Base-by-base conservation (phyloP, 2,888 invertebrate species). In the Adineta ricciae region DNA sequence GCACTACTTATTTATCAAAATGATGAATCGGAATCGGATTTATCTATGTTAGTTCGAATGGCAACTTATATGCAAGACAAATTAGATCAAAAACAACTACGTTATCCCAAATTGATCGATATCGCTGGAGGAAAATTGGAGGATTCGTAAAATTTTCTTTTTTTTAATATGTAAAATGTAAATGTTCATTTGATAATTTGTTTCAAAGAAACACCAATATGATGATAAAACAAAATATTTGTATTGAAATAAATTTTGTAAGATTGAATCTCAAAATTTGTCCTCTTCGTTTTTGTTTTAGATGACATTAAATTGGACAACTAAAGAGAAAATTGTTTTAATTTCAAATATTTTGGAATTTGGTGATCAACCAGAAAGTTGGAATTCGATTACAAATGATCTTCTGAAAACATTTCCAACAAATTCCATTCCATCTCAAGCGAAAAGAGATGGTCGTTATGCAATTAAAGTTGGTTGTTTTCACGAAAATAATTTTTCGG, bases 31-130 rank as follows among this genome's bases (percentile, higher is more conserved):
- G 94, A 95, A 86, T 96, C 97, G 4, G 94, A 96, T 90, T 92
- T 98, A 86, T 95, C 96, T 89, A 95, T 94, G 88, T 92, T 97
- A 27, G 92, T 98, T 21, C 95, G 96, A 90, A 93, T 97, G 91
- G 94, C 98, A 88, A 92, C 97, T 83, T 98, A 97, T 97, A 95
- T 96, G 0, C 97, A 98, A 91, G 95, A 95, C 85, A 96, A 97
- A 90, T 92, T 98, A 46, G 96, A 96, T 90, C 5, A 46, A 8
- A 46, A 46, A 46, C 11, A 5, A 46, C 11, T 46, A 46, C 46
- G 46, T 46, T 46, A 46, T 46, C 46, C 46, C 5, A 46, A 46
- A 46, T 46, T 46, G 11, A 11, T 46, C 11, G 46, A 46, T 46
- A 46, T 46, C 11, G 46, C 46, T 46, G 11, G 8, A 46, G 46